Evolutionary conservation across 2,797 vertebrate genomes (phyloP).

Genomic region (Sarcophilus harrisii): DNA sequence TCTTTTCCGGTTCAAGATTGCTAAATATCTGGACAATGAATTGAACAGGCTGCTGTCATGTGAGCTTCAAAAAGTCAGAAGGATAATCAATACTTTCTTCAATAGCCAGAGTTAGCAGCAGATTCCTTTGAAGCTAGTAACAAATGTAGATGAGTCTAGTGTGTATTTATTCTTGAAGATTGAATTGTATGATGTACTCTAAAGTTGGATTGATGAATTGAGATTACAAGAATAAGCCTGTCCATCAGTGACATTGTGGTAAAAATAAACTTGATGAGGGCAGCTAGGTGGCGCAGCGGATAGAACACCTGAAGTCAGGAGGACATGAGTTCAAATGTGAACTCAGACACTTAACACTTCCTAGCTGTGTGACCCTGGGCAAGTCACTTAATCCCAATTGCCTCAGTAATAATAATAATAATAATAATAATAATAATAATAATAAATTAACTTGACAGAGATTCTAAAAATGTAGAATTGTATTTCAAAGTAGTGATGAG

Average conservation of each 20-base stretch:
- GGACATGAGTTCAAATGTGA: too few species aligned
- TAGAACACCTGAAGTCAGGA: too few species aligned
- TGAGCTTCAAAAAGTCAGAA: not conserved
- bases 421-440: too few species aligned
- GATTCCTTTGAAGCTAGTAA: not conserved
- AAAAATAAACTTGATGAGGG: too few species aligned
- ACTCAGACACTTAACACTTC: too few species aligned
- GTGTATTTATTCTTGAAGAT: not conserved
- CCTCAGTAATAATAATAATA: too few species aligned
- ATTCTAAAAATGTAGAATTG: not conserved
- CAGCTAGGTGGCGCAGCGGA: too few species aligned
- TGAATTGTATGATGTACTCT: not conserved
- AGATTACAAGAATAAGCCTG: not conserved
- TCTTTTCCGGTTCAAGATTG: not conserved
- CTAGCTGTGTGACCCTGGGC: too few species aligned
- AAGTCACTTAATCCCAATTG: too few species aligned
- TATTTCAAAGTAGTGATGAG: not conserved
- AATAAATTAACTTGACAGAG: not conserved
- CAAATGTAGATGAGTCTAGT: not conserved
- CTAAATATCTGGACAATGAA: not conserved
- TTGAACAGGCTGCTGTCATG: not conserved
- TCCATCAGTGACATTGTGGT: not conserved
- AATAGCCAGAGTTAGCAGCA: not conserved
- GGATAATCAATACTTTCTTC: not conserved
- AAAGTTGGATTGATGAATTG: not conserved